Evolutionary conservation across 1,140 invertebrate genomes (phyloP).

Genomic region (Chrysomallon squamiferum): DNA sequence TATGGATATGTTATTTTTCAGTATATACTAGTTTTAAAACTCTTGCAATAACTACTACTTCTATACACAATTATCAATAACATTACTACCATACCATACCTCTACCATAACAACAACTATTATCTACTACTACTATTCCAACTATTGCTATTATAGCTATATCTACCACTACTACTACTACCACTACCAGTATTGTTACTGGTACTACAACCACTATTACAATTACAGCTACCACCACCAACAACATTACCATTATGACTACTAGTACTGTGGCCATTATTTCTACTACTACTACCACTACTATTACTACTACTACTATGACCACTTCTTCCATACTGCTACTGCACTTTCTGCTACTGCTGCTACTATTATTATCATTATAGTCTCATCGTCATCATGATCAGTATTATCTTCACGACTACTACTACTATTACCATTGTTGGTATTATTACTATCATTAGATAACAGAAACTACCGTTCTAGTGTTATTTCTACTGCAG

Average conservation of each 20-base stretch:
- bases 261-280: conserved; percentile 10
- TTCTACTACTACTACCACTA: conserved; percentile 13
- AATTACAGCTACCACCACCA: conserved; percentile 9
- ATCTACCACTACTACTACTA: conserved; percentile 15
- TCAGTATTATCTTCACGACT: no score
- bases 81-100: neutral
- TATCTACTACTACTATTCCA: conserved; percentile 13
- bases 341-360: no score
- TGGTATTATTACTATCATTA: no score
- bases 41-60: neutral
- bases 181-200: conserved; percentile 13
- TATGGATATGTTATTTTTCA: no score
- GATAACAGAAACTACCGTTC: no score
- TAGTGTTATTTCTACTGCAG: no score
- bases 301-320: conserved; percentile 14
- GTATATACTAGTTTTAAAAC: neutral
- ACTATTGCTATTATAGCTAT: conserved; percentile 12
- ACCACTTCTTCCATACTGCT: neutral
- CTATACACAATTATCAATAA: neutral
- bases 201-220: conserved; percentile 11
- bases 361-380: no score
- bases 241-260: conserved; percentile 9
- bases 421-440: no score
- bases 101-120: neutral
- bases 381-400: no score